Percentiles rank a stretch among this genome's conserved stretches.
Evolutionary conservation across 2,797 vertebrate genomes (phyloP).

Genomic region (Ataeniobius toweri): DNA sequence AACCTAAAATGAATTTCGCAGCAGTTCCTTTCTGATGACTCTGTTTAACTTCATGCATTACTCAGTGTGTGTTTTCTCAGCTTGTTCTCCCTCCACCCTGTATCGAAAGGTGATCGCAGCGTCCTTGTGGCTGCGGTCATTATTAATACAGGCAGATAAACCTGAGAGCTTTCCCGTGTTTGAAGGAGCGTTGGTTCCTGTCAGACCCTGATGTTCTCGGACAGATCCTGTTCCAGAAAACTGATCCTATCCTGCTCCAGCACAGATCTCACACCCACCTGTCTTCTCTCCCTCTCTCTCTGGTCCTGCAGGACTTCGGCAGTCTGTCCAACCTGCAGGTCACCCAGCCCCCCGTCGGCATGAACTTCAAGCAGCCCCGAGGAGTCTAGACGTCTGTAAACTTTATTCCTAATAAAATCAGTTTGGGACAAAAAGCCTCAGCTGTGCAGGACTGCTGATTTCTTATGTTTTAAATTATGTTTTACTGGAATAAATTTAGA

Average conservation of each 20-base stretch:
- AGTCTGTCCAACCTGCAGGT: slow-evolving; percentile 95
- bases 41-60: too few species aligned
- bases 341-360: slow-evolving; percentile 93
- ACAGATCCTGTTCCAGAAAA: slow-evolving; percentile 11
- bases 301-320: slow-evolving; percentile 89
- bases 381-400: slow-evolving; percentile 85
- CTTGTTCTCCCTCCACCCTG: slow-evolving; percentile 25
- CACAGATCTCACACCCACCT: neutral
- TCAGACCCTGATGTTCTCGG: slow-evolving; percentile 78
- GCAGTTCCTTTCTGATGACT: neutral
- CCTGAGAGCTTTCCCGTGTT: slow-evolving; percentile 79
- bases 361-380: slow-evolving; percentile 97
- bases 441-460: slow-evolving; percentile 41
- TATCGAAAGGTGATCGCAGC: slow-evolving; percentile 60
- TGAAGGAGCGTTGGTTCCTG: slow-evolving; percentile 69
- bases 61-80: too few species aligned
- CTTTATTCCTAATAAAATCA: slow-evolving; percentile 84
- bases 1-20: neutral
- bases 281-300: neutral
- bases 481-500: neutral
- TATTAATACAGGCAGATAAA: slow-evolving; percentile 67
- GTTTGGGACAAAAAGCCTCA: slow-evolving; percentile 40
- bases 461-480: slow-evolving; percentile 1
- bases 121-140: slow-evolving; percentile 49
- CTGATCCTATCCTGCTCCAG: neutral